A percentile compares a stretch with the other conserved stretches of the same genome.
These are phyloP conservation scores for Byasa hedistus DNA, from an alignment of 2,888 invertebrate genomes.

Conservation along the genomic window DNA sequence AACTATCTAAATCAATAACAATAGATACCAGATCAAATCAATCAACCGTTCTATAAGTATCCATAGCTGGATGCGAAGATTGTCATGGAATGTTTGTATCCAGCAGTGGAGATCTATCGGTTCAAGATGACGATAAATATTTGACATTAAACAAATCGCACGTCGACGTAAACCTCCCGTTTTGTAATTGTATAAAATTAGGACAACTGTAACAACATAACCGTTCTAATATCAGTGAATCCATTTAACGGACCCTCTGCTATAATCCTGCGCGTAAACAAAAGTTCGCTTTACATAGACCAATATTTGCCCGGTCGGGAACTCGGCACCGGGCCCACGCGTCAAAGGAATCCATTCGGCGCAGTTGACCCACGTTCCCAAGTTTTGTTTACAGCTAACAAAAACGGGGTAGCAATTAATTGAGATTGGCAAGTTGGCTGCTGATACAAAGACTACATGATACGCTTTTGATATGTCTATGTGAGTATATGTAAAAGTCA, in stretches of 20 bases:
- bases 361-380: constrained; percentile 12
- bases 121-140: too few species aligned
- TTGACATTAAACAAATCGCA: too few species aligned
- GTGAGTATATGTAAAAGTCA: too few species aligned
- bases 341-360: constrained; percentile 9
- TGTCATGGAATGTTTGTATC: too few species aligned
- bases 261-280: constrained; percentile 13
- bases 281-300: constrained; percentile 11
- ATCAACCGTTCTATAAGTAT: too few species aligned
- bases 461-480: too few species aligned
- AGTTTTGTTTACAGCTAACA: constrained; percentile 10
- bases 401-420: constrained; percentile 7
- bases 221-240: not conserved
- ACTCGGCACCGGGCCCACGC: not conserved
- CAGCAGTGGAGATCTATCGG: too few species aligned
- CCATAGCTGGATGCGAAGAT: too few species aligned
- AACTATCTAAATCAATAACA: too few species aligned
- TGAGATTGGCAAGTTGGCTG: not conserved
- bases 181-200: not conserved
- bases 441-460: not conserved
- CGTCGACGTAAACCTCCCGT: too few species aligned
- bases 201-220: not conserved
- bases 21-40: too few species aligned
- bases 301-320: not conserved
- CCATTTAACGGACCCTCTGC: constrained; percentile 8